Percentiles rank a stretch among this genome's conserved stretches.
phyloP scores from a whole-genome alignment of 1,140 invertebrate species.

The Zaprionus africanus region DNA sequence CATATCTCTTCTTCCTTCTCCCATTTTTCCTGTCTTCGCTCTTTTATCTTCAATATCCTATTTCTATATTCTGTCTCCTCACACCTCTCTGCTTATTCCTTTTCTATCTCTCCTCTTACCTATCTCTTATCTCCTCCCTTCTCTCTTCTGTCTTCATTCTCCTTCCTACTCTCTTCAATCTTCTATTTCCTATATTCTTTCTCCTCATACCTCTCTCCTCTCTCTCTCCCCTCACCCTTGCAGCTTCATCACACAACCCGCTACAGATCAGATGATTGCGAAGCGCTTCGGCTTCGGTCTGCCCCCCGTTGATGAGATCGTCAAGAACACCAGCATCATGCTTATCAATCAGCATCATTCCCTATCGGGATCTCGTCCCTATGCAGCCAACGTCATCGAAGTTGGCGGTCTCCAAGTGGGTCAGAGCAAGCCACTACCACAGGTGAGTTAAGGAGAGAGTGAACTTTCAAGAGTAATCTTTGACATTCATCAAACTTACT shows the following conservation, averaged over 20 bases:
- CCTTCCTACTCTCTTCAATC: too few relatives aligned
- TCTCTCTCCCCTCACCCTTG: conserved; percentile 26
- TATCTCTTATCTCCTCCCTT: too few relatives aligned
- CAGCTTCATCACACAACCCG: conserved; percentile 84
- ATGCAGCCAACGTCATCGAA: conserved; percentile 86
- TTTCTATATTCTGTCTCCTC: too few relatives aligned
- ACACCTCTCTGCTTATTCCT: too few relatives aligned
- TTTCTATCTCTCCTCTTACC: too few relatives aligned
- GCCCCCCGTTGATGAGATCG: conserved; percentile 86
- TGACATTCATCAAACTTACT: neutral
- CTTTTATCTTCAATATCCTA: too few relatives aligned
- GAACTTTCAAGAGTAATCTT: neutral
- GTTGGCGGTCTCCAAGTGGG: conserved; percentile 86
- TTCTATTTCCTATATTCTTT: too few relatives aligned
- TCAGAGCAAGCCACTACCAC: conserved; percentile 83
- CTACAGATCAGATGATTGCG: conserved; percentile 85
- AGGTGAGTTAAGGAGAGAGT: conserved; percentile 75
- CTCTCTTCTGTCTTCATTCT: too few relatives aligned
- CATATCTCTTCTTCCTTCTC: too few relatives aligned
- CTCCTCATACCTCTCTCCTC: too few relatives aligned
- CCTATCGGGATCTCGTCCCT: conserved; percentile 85
- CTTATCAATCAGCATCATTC: conserved; percentile 87
- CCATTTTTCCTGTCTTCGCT: too few relatives aligned
- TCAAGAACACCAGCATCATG: conserved; percentile 86
- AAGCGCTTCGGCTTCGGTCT: conserved; percentile 86